A percentile compares a stretch with the other conserved stretches of the same genome.
Evolutionary conservation across 2,888 invertebrate species (phyloP).

Genomic region (Metallyticus violacea): DNA sequence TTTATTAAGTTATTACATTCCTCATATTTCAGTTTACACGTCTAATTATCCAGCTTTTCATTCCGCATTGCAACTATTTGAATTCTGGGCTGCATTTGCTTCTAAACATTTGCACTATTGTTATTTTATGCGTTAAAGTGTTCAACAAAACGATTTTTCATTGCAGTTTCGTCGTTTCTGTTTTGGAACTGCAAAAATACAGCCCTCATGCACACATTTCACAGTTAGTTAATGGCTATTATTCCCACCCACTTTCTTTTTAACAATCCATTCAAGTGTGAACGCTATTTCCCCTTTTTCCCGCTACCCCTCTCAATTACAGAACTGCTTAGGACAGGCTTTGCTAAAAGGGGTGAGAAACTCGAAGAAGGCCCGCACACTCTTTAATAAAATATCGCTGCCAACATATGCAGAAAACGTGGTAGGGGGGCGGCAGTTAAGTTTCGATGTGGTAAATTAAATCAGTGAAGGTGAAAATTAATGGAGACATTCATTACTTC

Average conservation of each 20-base stretch:
- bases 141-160: not conserved
- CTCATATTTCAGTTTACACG: too few species aligned
- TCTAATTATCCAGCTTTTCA: too few species aligned
- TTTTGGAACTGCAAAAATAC: not conserved
- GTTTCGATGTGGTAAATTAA: constrained; percentile 27
- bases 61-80: too few species aligned
- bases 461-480: constrained; percentile 34
- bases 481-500: constrained; percentile 35
- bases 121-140: too few species aligned
- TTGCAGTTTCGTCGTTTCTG: not conserved
- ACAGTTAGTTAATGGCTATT: not conserved
- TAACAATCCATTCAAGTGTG: not conserved
- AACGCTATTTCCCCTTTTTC: not conserved
- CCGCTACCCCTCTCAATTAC: not conserved
- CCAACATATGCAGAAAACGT: not conserved
- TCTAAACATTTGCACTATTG: too few species aligned
- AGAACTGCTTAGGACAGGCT: not conserved
- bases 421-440: not conserved
- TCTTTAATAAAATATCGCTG: not conserved
- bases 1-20: too few species aligned
- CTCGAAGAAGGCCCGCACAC: not conserved
- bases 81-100: too few species aligned
- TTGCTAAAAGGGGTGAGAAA: not conserved
- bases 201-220: not conserved
- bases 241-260: not conserved